A percentile compares a stretch with the other conserved stretches of the same genome.
Conservation (phyloP, 2,797 vertebrate genomes). For the Typhlichthys eigenmanni region DNA sequence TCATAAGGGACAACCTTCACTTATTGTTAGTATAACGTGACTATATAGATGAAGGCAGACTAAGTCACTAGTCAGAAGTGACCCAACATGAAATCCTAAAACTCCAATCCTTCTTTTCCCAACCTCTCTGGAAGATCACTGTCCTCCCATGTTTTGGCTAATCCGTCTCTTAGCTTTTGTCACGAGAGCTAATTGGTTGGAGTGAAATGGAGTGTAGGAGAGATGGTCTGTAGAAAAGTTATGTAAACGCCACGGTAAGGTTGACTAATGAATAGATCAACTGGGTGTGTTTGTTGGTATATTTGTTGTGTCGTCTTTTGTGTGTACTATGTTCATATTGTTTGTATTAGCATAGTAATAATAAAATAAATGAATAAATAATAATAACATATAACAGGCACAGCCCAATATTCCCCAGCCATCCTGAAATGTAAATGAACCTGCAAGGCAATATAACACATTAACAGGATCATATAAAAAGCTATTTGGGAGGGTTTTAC, state of each 20-base stretch:
- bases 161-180: constrained; percentile 69
- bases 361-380: no score
- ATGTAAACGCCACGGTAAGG: neutral
- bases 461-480: no score
- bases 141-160: constrained; percentile 38
- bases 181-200: constrained; percentile 63
- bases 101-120: neutral
- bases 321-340: neutral
- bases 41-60: no score
- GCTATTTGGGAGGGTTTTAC: no score
- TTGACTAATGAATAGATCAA: neutral
- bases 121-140: no score
- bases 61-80: no score
- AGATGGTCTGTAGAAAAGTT: constrained; percentile 30
- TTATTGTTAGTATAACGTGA: no score
- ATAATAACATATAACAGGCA: no score
- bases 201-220: constrained; percentile 28
- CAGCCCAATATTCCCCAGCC: no score
- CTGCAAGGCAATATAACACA: no score
- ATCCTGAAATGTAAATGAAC: no score
- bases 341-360: neutral
- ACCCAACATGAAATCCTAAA: neutral
- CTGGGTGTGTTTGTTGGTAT: neutral
- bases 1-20: no score
- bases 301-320: constrained; percentile 2